Percentiles rank a stretch among this genome's conserved stretches.
These are phyloP conservation scores for Druon quercuslanigerum DNA, from an alignment of 1,140 invertebrate genomes.

Conservation along the genomic window DNA sequence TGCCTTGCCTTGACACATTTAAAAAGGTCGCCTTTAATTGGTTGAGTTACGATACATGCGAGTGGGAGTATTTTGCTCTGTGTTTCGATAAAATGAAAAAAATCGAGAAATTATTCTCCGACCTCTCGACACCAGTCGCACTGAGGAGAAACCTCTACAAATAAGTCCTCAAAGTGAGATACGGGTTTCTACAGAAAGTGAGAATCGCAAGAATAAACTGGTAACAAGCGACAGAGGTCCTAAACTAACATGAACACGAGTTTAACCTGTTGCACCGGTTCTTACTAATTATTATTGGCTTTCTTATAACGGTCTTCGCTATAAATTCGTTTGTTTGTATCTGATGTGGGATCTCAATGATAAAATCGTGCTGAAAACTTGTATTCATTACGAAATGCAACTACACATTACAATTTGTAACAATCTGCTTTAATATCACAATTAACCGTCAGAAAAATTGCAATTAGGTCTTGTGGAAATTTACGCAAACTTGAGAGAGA, in stretches of 20 bases:
- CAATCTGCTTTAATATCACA: neutral
- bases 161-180: conserved; percentile 20
- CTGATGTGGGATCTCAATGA: neutral
- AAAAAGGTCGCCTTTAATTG: neutral
- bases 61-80: neutral
- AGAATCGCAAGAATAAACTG: conserved; percentile 17
- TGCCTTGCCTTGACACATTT: too few species aligned
- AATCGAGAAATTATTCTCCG: conserved; percentile 9
- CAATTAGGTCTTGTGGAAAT: neutral
- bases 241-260: neutral
- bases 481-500: neutral
- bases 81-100: neutral
- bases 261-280: conserved; percentile 25
- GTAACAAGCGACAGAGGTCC: conserved; percentile 1
- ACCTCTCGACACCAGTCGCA: neutral
- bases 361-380: neutral
- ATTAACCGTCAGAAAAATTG: neutral
- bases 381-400: neutral
- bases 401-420: neutral
- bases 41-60: neutral
- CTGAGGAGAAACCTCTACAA: conserved; percentile 7
- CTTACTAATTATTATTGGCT: conserved; percentile 5
- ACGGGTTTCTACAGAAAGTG: conserved; percentile 22
- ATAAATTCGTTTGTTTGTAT: conserved; percentile 14
- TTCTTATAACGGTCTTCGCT: conserved; percentile 5